Evolutionary conservation across 2,888 invertebrate species (phyloP).

Genomic region (Amphipyra berbera): DNA sequence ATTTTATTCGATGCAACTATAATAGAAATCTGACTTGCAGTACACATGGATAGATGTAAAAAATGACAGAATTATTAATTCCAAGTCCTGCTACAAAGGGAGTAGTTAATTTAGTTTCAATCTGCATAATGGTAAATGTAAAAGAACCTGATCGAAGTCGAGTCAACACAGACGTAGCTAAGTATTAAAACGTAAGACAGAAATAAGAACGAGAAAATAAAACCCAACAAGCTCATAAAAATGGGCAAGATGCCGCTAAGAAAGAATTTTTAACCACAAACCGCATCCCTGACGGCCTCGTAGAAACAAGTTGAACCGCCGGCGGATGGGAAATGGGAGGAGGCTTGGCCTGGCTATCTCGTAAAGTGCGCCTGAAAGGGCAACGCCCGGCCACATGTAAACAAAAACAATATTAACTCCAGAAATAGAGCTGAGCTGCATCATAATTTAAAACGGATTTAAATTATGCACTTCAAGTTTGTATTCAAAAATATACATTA

Average conservation of each 20-base stretch:
- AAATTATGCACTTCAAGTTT: conserved; percentile 16
- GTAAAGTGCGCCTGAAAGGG: conserved; percentile 57
- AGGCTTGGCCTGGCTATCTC: conserved; percentile 46
- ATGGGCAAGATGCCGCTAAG: conserved; percentile 32
- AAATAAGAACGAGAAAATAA: conserved; percentile 17
- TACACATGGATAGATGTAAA: background rate
- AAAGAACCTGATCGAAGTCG: too few relatives aligned
- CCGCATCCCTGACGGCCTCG: conserved; percentile 65
- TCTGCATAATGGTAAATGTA: background rate
- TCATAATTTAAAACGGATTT: conserved; percentile 31
- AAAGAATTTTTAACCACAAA: conserved; percentile 63
- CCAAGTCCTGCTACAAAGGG: too few relatives aligned
- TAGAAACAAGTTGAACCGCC: conserved; percentile 67
- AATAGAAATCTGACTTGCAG: conserved; percentile 1
- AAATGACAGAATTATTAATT: too few relatives aligned
- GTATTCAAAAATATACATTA: conserved; percentile 19
- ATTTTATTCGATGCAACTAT: conserved; percentile 9
- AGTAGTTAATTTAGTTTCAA: background rate
- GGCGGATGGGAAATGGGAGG: conserved; percentile 52
- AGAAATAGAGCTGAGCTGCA: conserved; percentile 38
- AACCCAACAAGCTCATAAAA: conserved; percentile 41
- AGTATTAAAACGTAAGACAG: conserved; percentile 4
- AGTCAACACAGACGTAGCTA: background rate
- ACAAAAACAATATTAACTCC: conserved; percentile 61
- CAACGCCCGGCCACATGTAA: conserved; percentile 65